These are phyloP conservation scores for Erinaceus europaeus DNA, from an alignment of 2,113 vertebrate genomes.

Conservation along the genomic window DNA sequence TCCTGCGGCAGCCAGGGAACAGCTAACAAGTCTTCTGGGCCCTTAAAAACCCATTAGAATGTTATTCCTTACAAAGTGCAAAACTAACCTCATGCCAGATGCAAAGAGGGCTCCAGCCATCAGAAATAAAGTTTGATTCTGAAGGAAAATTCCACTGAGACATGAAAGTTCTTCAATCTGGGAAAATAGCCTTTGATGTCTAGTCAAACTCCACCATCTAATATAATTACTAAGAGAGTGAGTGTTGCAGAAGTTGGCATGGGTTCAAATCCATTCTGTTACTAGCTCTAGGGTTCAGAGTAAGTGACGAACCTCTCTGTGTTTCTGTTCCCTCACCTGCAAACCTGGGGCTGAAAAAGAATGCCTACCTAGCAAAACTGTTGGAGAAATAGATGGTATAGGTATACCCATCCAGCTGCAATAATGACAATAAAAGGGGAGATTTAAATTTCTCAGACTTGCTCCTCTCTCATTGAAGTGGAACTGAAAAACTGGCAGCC, in stretches of 20 bases:
- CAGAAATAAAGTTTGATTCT: conserved; percentile 74
- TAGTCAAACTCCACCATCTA: conserved; percentile 38
- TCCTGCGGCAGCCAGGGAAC: conserved; percentile 75
- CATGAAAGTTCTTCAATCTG: conserved; percentile 69
- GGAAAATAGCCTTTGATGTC: conserved; percentile 68
- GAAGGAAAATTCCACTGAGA: conserved; percentile 72
- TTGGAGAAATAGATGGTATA: neutral
- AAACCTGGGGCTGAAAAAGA: neutral
- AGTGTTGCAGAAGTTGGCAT: conserved; percentile 31
- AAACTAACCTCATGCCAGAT: conserved; percentile 77
- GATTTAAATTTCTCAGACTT: neutral
- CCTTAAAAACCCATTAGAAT: conserved; percentile 77
- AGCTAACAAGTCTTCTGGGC: conserved; percentile 77
- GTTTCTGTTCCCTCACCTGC: neutral
- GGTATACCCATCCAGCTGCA: neutral
- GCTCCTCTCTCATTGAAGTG: conserved; percentile 10
- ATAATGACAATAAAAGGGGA: neutral
- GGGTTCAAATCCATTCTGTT: conserved; percentile 45
- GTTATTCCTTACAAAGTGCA: conserved; percentile 78
- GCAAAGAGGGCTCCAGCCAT: conserved; percentile 75
- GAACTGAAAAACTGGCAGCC: neutral
- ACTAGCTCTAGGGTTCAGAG: neutral
- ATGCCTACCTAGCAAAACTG: neutral
- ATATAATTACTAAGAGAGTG: conserved; percentile 45
- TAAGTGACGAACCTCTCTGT: neutral